Base-by-base conservation (phyloP, 1,140 invertebrate genomes). In the Coelopa frigida region DNA sequence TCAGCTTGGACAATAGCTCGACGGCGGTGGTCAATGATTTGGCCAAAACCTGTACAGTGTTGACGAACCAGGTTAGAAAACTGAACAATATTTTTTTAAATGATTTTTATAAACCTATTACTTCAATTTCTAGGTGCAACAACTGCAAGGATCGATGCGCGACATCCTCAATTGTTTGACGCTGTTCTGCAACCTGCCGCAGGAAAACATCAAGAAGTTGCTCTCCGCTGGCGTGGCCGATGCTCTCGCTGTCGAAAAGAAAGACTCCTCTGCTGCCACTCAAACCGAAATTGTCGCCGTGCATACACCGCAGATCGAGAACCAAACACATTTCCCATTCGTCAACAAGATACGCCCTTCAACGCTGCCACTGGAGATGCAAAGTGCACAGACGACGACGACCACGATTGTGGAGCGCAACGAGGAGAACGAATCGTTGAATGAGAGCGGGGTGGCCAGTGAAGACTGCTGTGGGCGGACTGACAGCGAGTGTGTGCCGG, bases 231-330 rank as follows among this genome's bases (percentile, higher is more conserved):
- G 49, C 20, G 50, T 51, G 1, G 26, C 35, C n/a, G 51, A 61
- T 3, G 55, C 50, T 5, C 36, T 44, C 4, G 33, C 48, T 18
- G 36, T 44, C 10, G 59, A 59, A 20, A 53, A 73, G 6, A 72
- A 75, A 26, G 76, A 77, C 37, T 78, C 74, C 37, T 78, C 74
- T 8, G 78, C 77, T 54, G 78, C 74, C 46, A 87, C 85, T 3
- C 85, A 88, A 71, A 87, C 85, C 0, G 85, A 88, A 71, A 81
- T 87, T 47, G 74, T 79, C 12, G 84, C 84, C 2, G 82, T 87
- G 5, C 76, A 81, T 55, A 85, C 83, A 2, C 84, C 84, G 4
- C 79, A 81, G 60, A 74, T 80, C 12, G 67, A 70, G 44, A 60
- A 58, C 36, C 53, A 62, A 15, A 53, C 48, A 14, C 59, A 58